These are phyloP conservation scores for Microctonus aethiopoides DNA, from an alignment of 2,888 invertebrate species.

Conservation along the genomic window DNA sequence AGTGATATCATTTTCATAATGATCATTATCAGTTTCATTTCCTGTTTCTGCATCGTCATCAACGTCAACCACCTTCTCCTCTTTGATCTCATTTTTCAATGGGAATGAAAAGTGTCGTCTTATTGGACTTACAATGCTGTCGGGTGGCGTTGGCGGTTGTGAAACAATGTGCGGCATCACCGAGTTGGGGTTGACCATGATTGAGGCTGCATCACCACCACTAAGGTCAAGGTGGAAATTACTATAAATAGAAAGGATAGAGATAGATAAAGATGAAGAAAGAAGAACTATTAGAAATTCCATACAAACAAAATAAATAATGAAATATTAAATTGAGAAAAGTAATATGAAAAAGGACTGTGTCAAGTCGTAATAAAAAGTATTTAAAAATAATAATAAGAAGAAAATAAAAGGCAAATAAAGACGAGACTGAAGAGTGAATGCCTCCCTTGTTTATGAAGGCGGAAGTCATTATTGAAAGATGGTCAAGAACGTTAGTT, in stretches of 20 bases:
- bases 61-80: conserved; percentile 52
- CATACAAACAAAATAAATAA: too few species aligned
- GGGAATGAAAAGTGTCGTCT: conserved; percentile 56
- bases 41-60: conserved; percentile 51
- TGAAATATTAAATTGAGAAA: not conserved
- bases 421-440: conserved; percentile 9
- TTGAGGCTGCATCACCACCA: conserved; percentile 78
- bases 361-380: not conserved
- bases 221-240: conserved; percentile 78
- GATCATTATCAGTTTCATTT: conserved; percentile 62
- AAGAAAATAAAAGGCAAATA: not conserved
- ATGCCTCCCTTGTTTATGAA: conserved; percentile 47
- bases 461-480: conserved; percentile 71
- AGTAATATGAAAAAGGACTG: not conserved
- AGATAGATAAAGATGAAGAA: not conserved
- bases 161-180: conserved; percentile 82
- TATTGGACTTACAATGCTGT: conserved; percentile 25
- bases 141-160: conserved; percentile 46
- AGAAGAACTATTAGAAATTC: not conserved
- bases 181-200: conserved; percentile 91
- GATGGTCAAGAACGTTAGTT: conserved; percentile 68
- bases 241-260: conserved; percentile 47
- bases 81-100: conserved; percentile 47
- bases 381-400: not conserved
- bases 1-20: conserved; percentile 67